Evolutionary conservation across 1,140 invertebrate species (phyloP), one percentile per base, ranked within the genome.

Genomic region (Platorchestia sp.): DNA sequence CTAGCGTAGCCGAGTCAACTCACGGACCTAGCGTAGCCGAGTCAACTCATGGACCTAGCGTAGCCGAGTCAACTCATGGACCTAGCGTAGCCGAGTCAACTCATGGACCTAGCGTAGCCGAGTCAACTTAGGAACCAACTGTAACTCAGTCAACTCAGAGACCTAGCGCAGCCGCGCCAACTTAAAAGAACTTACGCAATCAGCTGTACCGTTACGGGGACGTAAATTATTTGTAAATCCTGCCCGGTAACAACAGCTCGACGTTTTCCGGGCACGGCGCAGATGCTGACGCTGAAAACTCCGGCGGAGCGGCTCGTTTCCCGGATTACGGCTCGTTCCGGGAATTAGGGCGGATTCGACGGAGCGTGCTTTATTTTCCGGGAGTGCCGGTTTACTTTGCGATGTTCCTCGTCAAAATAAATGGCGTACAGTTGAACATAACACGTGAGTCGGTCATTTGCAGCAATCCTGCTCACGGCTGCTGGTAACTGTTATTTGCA

Each of bases 381-480:
- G 59, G 59, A 36, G 10, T 27, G 27, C 59, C 27, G 59, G 27
- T 10, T 27, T 27, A 27, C 59, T 75, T 36, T 75, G 27, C 14
- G 36, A 75, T 75, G 59, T 75, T 75, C 59, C 59, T 75, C 59
- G 59, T 75, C 59, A 75, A 75, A 75, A 75, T 75, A 75, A 75
- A 75, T 36, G 27, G 27, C 59, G 59, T 1, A 3, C 14, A 75
- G 59, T 75, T 75, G 36, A 22, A 75, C 36, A 75, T 75, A 75
- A 19, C 59, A 75, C 27, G 59, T 27, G 59, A 75, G 59, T 27
- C 6, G 59, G 36, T 75, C 36, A 75, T 75, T 75, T 75, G 27
- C 59, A 75, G 36, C 59, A 75, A 75, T 75, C 36, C 27, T 27
- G 59, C 36, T 75, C 59, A 36, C 7, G 27, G 27, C 59, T 10